Evolutionary conservation across 2,797 vertebrate species (phyloP).

Genomic region (Xerus rutilus): DNA sequence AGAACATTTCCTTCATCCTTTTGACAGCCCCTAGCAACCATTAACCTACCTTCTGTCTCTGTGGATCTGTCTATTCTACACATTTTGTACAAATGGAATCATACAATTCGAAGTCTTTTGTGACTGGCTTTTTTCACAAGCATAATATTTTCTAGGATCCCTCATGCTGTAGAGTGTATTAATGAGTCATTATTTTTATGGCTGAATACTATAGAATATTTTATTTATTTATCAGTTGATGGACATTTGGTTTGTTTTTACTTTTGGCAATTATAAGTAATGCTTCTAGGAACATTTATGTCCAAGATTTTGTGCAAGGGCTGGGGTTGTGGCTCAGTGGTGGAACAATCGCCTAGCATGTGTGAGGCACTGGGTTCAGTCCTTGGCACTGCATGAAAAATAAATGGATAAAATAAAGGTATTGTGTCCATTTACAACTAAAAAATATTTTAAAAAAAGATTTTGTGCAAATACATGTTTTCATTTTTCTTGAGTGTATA

Average conservation of each 20-base stretch:
- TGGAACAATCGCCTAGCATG: too few species aligned
- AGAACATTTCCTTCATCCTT: background rate
- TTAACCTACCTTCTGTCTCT: background rate
- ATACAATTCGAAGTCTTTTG: background rate
- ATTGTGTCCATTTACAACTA: too few species aligned
- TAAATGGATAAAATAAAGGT: too few species aligned
- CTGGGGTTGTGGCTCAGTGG: too few species aligned
- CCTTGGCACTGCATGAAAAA: too few species aligned
- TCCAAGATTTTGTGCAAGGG: background rate
- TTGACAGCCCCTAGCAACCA: background rate
- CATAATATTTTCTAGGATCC: background rate
- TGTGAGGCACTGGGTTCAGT: too few species aligned
- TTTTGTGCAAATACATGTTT: background rate
- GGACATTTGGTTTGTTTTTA: too few species aligned
- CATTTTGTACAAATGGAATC: background rate
- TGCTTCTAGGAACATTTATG: background rate
- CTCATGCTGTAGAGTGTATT: background rate
- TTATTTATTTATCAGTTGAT: background rate
- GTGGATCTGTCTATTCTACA: background rate
- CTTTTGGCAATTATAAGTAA: background rate
- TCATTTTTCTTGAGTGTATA: background rate
- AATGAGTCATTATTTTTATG: background rate
- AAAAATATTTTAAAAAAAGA: background rate
- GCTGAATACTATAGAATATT: background rate
- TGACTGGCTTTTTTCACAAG: background rate